Conservation (phyloP, 2,797 vertebrate species). For the Labeo calbasu region DNA sequence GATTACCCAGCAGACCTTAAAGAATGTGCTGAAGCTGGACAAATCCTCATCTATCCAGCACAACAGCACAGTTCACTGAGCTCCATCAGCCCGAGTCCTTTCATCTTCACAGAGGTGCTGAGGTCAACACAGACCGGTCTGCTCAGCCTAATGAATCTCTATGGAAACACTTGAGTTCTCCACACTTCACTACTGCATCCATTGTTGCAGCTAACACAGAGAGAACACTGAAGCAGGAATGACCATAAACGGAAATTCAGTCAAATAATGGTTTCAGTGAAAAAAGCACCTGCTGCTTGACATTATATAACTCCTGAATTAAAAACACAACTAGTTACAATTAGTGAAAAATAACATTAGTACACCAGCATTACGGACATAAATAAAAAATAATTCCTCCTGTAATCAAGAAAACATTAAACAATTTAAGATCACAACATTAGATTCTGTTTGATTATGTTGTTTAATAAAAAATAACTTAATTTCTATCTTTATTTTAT, state of each 20-base stretch:
- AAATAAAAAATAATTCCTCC: not conserved
- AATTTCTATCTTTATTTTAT: not conserved
- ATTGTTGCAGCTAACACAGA: not conserved
- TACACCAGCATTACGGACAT: not conserved
- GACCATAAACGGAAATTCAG: slow-evolving; percentile 16
- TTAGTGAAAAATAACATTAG: not conserved
- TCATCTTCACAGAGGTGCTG: slow-evolving; percentile 38
- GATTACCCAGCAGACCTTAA: slow-evolving; percentile 60
- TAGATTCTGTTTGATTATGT: not conserved
- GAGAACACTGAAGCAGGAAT: not conserved
- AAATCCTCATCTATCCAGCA: slow-evolving; percentile 17
- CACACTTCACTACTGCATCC: slow-evolving; percentile 16
- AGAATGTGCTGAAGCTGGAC: slow-evolving; percentile 50
- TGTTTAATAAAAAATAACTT: not conserved
- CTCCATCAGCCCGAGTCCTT: slow-evolving; percentile 17
- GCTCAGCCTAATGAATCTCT: slow-evolving; percentile 15
- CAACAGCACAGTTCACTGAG: slow-evolving; percentile 30
- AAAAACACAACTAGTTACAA: not conserved
- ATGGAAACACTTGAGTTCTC: slow-evolving; percentile 20
- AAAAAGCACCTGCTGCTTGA: not conserved
- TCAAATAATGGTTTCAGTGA: not conserved
- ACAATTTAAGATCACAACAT: not conserved
- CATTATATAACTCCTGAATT: not conserved
- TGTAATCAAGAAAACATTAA: not conserved
- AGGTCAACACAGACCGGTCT: slow-evolving; percentile 13